phyloP scores from a whole-genome alignment of 2,113 vertebrate genomes.

The Callionymus lyra region DNA sequence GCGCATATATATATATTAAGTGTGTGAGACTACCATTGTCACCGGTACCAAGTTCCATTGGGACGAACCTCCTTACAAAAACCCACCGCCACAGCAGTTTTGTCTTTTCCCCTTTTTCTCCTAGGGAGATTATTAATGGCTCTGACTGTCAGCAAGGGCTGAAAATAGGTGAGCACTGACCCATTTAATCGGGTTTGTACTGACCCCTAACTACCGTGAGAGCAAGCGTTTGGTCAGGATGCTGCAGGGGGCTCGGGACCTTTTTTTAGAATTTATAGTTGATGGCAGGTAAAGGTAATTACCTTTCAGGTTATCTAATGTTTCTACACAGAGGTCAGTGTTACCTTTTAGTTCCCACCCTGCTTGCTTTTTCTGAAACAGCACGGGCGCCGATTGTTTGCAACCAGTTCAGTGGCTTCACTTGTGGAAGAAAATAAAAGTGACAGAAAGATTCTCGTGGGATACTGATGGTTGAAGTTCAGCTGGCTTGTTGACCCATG shows the following conservation, averaged over 20 bases:
- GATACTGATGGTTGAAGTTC: conserved; percentile 67
- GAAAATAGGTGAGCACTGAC: conserved; percentile 62
- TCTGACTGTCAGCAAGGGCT: conserved; percentile 56
- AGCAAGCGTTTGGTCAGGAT: conserved; percentile 49
- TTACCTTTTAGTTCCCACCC: conserved; percentile 31
- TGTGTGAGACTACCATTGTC: too few species aligned
- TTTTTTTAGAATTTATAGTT: too few species aligned
- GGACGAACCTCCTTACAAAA: background rate
- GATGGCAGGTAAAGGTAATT: too few species aligned
- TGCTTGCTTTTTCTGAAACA: conserved; percentile 23
- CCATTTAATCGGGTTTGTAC: conserved; percentile 58
- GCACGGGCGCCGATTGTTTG: conserved; percentile 14
- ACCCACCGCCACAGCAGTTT: background rate
- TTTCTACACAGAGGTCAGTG: conserved; percentile 33
- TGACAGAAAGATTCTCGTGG: conserved; percentile 48
- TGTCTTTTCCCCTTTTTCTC: conserved; percentile 32
- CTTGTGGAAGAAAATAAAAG: conserved; percentile 34
- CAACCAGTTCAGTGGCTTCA: conserved; percentile 42
- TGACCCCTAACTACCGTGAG: conserved; percentile 59
- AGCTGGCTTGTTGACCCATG: conserved; percentile 54
- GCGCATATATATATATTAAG: too few species aligned
- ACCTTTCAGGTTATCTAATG: conserved; percentile 35
- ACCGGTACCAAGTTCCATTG: too few species aligned
- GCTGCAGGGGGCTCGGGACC: conserved; percentile 21
- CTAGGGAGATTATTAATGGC: conserved; percentile 60